Evolutionary conservation across 2,113 vertebrate genomes (phyloP).

Genomic region (Halichoerus grypus): DNA sequence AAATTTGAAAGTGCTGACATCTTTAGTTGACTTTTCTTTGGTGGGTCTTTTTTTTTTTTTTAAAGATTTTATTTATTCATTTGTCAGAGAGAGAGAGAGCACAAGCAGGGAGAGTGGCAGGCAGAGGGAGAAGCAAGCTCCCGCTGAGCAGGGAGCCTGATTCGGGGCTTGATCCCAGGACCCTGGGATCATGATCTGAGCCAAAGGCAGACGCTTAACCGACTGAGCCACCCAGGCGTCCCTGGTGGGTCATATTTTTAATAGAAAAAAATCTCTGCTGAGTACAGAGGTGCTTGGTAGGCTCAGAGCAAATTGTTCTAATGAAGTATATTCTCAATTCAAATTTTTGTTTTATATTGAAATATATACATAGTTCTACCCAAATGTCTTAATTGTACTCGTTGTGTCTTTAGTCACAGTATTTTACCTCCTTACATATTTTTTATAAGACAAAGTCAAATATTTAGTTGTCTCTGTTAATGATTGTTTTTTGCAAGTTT

Average conservation of each 20-base stretch:
- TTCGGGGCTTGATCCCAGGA: too few relatives aligned
- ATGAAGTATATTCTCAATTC: neutral
- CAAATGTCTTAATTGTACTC: neutral
- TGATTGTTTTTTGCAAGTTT: neutral
- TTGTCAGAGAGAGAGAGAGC: too few relatives aligned
- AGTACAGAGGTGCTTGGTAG: neutral
- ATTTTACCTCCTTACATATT: neutral
- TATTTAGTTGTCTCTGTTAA: neutral
- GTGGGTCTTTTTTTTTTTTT: neutral
- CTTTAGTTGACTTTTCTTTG: neutral
- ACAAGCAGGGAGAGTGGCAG: too few relatives aligned
- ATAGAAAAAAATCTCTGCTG: neutral
- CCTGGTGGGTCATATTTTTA: neutral
- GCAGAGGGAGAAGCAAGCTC: too few relatives aligned
- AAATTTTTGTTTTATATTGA: neutral
- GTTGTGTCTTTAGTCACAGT: neutral
- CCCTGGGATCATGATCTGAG: too few relatives aligned
- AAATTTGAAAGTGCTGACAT: neutral
- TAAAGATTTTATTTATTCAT: too few relatives aligned
- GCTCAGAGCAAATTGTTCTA: neutral
- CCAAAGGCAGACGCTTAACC: too few relatives aligned
- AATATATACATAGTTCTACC: neutral
- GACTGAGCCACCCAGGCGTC: too few relatives aligned
- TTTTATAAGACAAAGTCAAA: neutral
- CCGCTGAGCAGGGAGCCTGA: too few relatives aligned